These are phyloP conservation scores for Nomada goodeniana DNA, from an alignment of 2,888 invertebrate genomes.

Conservation along the genomic window DNA sequence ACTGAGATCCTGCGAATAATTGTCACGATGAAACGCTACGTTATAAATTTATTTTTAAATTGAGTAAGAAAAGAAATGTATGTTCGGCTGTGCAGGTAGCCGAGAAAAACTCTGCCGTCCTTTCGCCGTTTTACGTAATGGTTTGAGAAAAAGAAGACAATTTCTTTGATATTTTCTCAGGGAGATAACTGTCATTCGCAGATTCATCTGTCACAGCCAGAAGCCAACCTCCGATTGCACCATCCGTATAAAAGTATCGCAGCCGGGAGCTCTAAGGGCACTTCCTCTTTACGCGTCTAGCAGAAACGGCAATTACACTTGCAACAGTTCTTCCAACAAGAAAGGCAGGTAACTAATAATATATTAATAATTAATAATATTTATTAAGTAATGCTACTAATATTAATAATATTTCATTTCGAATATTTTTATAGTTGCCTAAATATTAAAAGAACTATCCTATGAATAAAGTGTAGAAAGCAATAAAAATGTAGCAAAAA, in stretches of 20 bases:
- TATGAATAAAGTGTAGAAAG: too few species aligned
- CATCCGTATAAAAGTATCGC: constrained; percentile 62
- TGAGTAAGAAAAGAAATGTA: neutral
- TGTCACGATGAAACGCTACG: neutral
- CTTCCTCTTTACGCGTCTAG: constrained; percentile 1
- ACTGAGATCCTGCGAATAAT: neutral
- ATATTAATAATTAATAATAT: neutral
- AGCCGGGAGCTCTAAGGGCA: constrained; percentile 9
- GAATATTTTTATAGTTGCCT: neutral
- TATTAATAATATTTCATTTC: neutral
- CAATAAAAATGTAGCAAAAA: too few species aligned
- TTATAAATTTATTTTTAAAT: constrained; percentile 3
- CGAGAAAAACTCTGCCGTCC: constrained; percentile 8
- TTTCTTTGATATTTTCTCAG: constrained; percentile 20
- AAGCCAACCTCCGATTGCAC: constrained; percentile 26
- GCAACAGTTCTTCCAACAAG: neutral
- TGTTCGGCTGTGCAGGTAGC: neutral
- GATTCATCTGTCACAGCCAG: constrained; percentile 41
- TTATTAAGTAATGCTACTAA: neutral
- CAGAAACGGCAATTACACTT: constrained; percentile 16
- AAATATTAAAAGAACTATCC: too few species aligned
- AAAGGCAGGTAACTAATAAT: constrained; percentile 4
- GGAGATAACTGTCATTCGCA: constrained; percentile 58
- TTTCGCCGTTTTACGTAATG: constrained; percentile 25
- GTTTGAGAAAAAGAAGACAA: constrained; percentile 3